Evolutionary conservation across 2,888 invertebrate genomes (phyloP).

Genomic region (Spodoptera littoralis): DNA sequence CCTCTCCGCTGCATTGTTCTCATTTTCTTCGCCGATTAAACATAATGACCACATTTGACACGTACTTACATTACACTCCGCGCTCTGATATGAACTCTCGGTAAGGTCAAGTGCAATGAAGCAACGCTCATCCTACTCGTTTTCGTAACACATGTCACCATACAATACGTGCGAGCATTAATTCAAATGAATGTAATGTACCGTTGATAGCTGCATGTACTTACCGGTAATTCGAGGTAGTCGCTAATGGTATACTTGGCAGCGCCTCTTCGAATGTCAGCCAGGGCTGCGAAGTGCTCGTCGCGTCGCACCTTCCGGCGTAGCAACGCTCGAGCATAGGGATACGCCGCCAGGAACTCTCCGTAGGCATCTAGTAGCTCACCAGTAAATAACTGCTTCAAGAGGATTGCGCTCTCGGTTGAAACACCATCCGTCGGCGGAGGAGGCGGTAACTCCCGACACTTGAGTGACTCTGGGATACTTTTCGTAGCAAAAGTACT

Average conservation of each 20-base stretch:
- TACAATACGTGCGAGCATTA: conserved; percentile 50
- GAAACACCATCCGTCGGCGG: conserved; percentile 73
- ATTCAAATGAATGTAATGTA: conserved; percentile 53
- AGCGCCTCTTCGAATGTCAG: conserved; percentile 90
- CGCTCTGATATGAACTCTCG: conserved; percentile 59
- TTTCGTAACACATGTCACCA: conserved; percentile 63
- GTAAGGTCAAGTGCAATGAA: conserved; percentile 76
- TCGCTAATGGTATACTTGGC: conserved; percentile 90
- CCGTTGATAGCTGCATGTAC: conserved; percentile 69
- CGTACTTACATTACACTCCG: conserved; percentile 73
- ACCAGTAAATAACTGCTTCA: conserved; percentile 90
- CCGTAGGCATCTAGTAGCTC: conserved; percentile 91
- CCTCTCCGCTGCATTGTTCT: conserved; percentile 77
- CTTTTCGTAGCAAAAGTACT: conserved; percentile 79
- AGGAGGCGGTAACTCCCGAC: conserved; percentile 79
- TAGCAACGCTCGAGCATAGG: conserved; percentile 89
- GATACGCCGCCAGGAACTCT: conserved; percentile 90
- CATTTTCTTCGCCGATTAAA: conserved; percentile 77
- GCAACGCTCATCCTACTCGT: conserved; percentile 65
- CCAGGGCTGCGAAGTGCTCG: conserved; percentile 91
- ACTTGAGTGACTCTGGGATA: conserved; percentile 77
- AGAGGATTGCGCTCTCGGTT: conserved; percentile 82
- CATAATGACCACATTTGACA: conserved; percentile 81
- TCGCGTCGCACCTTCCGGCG: conserved; percentile 90
- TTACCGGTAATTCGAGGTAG: conserved; percentile 91